Conservation (phyloP, 2,888 invertebrate genomes). For the Drosophila austrosaltans region DNA sequence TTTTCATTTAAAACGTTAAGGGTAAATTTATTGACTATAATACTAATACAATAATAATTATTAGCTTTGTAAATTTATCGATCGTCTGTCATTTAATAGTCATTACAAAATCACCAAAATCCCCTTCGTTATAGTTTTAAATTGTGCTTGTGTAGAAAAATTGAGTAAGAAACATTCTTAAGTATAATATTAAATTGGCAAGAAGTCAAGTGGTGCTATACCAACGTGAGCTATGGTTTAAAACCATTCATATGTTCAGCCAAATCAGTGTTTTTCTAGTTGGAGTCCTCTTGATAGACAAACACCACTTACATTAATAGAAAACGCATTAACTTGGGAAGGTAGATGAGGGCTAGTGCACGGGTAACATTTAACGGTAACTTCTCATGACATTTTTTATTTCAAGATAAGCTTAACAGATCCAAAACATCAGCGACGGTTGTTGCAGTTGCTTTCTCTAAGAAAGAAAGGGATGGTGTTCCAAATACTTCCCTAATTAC, state of each 20-base stretch:
- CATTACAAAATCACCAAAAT: too few species aligned
- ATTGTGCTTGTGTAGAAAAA: too few species aligned
- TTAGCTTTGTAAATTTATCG: too few species aligned
- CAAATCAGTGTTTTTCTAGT: background rate
- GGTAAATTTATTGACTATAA: too few species aligned
- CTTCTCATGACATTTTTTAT: constrained; percentile 61
- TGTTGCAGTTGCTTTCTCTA: background rate
- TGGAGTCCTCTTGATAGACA: constrained; percentile 17
- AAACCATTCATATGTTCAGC: background rate
- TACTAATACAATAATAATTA: too few species aligned
- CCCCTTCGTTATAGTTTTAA: too few species aligned
- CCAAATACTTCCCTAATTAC: constrained; percentile 73
- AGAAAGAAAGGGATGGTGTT: constrained; percentile 41
- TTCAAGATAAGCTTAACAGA: constrained; percentile 58
- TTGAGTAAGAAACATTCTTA: too few species aligned
- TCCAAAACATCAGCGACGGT: constrained; percentile 25
- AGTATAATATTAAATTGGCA: too few species aligned
- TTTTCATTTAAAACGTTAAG: too few species aligned
- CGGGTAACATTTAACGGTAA: constrained; percentile 68
- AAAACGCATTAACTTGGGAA: constrained; percentile 7
- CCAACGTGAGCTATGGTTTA: too few species aligned
- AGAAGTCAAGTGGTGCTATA: too few species aligned
- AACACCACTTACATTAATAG: constrained; percentile 20
- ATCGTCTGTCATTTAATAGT: too few species aligned
- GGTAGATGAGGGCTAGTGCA: constrained; percentile 41